A percentile compares a stretch with the other conserved stretches of the same genome.
phyloP scores from a whole-genome alignment of 2,888 invertebrate species.

The Scaptomyza polygonia region DNA sequence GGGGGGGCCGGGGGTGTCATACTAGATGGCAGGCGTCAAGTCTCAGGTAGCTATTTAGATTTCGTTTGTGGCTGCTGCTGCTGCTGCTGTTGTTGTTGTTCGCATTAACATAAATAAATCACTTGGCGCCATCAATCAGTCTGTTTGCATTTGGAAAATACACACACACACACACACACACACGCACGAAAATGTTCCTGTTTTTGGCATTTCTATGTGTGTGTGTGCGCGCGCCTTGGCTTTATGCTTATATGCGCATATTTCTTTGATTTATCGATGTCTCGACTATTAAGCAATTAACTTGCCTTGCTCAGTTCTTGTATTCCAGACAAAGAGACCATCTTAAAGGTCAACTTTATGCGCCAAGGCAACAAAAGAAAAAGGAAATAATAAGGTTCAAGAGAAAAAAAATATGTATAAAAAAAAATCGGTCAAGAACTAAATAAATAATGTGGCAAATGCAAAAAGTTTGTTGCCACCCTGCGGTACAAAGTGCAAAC shows the following conservation, averaged over 20 bases:
- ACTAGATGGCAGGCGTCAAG: slow-evolving; percentile 9
- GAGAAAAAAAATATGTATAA: background rate
- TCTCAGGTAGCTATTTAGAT: slow-evolving; percentile 48
- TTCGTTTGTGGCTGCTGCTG: slow-evolving; percentile 28
- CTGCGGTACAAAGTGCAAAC: slow-evolving; percentile 61
- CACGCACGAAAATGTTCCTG: slow-evolving; percentile 15
- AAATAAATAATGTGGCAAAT: slow-evolving; percentile 50
- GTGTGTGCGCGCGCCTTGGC: slow-evolving; percentile 55
- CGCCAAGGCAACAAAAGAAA: slow-evolving; percentile 15
- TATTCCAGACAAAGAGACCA: slow-evolving; percentile 25
- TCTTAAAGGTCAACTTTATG: slow-evolving; percentile 11
- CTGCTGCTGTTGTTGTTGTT: slow-evolving; percentile 24
- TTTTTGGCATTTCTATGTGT: slow-evolving; percentile 40
- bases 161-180: slow-evolving; percentile 7
- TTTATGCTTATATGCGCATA: slow-evolving; percentile 71
- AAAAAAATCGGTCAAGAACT: slow-evolving; percentile 7
- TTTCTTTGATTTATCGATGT: slow-evolving; percentile 76
- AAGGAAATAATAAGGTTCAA: background rate
- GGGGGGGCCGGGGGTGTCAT: background rate
- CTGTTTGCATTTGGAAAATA: slow-evolving; percentile 71
- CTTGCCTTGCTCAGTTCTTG: slow-evolving; percentile 36
- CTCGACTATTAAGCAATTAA: slow-evolving; percentile 78
- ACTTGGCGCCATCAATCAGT: slow-evolving; percentile 77
- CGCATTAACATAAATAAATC: slow-evolving; percentile 78
- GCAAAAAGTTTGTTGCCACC: slow-evolving; percentile 58